These are phyloP conservation scores for Heteromyza rotundicornis DNA, from an alignment of 2,888 invertebrate genomes.

Conservation along the genomic window DNA sequence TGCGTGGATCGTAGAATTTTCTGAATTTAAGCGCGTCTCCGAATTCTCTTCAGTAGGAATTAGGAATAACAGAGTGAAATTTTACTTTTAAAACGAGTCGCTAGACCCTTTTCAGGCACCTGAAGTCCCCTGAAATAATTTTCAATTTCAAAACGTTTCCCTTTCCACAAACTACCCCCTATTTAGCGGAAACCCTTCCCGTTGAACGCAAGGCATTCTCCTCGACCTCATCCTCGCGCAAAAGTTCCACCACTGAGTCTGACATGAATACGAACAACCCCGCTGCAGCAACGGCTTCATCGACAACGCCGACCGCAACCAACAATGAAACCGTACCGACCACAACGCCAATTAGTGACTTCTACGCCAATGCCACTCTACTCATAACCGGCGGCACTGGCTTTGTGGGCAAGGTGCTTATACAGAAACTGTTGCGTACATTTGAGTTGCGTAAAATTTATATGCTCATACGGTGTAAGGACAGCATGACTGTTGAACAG, in stretches of 20 bases:
- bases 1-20: too few species aligned
- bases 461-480: slow-evolving; percentile 60
- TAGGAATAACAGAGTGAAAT: too few species aligned
- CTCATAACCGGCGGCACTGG: slow-evolving; percentile 63
- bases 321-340: background rate
- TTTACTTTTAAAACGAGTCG: too few species aligned
- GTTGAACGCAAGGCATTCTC: slow-evolving; percentile 44
- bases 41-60: too few species aligned
- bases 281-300: background rate
- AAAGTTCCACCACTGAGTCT: slow-evolving; percentile 21
- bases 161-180: too few species aligned
- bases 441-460: slow-evolving; percentile 60
- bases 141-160: too few species aligned
- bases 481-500: slow-evolving; percentile 55
- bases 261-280: slow-evolving; percentile 11
- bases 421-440: slow-evolving; percentile 59
- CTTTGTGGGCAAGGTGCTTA: slow-evolving; percentile 62
- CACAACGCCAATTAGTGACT: slow-evolving; percentile 52
- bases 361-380: slow-evolving; percentile 59
- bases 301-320: background rate
- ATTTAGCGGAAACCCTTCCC: too few species aligned
- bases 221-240: slow-evolving; percentile 40
- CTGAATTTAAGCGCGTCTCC: too few species aligned
- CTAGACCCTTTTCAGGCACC: background rate
- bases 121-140: background rate